Evolutionary conservation across 2,113 vertebrate genomes (phyloP).

Genomic region (Felis catus): F.catus_Fca126_mat1.0 CM031417.1:11690001-11690500

Average conservation of each 20-base stretch:
- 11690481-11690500: background rate
- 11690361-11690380: background rate
- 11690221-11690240: too few relatives aligned
- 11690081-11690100: background rate
- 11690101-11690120: background rate
- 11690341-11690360: background rate
- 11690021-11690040: background rate
- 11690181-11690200: too few relatives aligned
- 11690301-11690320: too few relatives aligned
- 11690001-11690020: background rate
- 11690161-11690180: too few relatives aligned
- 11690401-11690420: background rate
- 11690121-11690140: too few relatives aligned
- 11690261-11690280: too few relatives aligned
- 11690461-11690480: background rate
- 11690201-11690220: too few relatives aligned
- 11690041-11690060: background rate
- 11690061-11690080: background rate
- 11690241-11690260: too few relatives aligned
- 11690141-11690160: too few relatives aligned
- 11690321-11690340: too few relatives aligned
- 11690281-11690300: too few relatives aligned
- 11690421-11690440: background rate
- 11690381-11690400: background rate
- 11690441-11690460: background rate